Percentiles rank a stretch among this genome's conserved stretches.
Conservation (phyloP, 2,797 vertebrate species). For the Pogonophryne albipinna region DNA sequence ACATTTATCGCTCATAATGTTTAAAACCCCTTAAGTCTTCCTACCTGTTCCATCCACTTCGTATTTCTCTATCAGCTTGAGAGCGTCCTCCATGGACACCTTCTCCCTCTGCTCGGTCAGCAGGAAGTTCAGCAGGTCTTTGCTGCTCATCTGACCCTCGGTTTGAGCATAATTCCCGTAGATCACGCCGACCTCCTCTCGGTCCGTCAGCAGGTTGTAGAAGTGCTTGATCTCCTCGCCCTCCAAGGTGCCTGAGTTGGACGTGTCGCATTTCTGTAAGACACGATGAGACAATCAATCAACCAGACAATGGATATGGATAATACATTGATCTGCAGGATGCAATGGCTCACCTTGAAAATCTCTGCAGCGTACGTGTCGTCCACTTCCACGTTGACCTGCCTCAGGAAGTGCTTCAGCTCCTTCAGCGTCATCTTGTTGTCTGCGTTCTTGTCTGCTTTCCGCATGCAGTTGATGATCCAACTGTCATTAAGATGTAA, state of each 20-base stretch:
- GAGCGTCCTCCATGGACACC: slow-evolving; percentile 75
- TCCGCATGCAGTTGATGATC: slow-evolving; percentile 93
- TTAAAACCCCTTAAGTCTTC: background rate
- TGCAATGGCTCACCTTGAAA: slow-evolving; percentile 85
- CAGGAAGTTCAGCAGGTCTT: slow-evolving; percentile 88
- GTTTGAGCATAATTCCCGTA: slow-evolving; percentile 81
- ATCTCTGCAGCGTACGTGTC: slow-evolving; percentile 90
- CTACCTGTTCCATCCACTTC: slow-evolving; percentile 90
- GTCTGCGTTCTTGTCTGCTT: slow-evolving; percentile 95
- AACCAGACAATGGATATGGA: background rate
- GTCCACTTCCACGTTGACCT: slow-evolving; percentile 91
- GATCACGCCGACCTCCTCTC: slow-evolving; percentile 90
- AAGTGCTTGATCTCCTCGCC: slow-evolving; percentile 92
- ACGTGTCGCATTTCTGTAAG: slow-evolving; percentile 91
- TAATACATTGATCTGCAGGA: background rate
- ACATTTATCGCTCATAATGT: too few species aligned
- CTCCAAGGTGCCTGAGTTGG: slow-evolving; percentile 91
- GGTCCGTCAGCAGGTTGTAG: slow-evolving; percentile 91
- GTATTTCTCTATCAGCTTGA: slow-evolving; percentile 90
- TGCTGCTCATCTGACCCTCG: slow-evolving; percentile 83
- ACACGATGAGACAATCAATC: background rate
- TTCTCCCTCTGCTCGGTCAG: slow-evolving; percentile 85
- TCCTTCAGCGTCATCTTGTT: slow-evolving; percentile 97
- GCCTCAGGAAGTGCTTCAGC: slow-evolving; percentile 91
- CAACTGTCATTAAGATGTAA: slow-evolving; percentile 90